These are phyloP conservation scores for Eumaeus atala DNA, from an alignment of 1,140 invertebrate species.

Conservation along the genomic window DNA sequence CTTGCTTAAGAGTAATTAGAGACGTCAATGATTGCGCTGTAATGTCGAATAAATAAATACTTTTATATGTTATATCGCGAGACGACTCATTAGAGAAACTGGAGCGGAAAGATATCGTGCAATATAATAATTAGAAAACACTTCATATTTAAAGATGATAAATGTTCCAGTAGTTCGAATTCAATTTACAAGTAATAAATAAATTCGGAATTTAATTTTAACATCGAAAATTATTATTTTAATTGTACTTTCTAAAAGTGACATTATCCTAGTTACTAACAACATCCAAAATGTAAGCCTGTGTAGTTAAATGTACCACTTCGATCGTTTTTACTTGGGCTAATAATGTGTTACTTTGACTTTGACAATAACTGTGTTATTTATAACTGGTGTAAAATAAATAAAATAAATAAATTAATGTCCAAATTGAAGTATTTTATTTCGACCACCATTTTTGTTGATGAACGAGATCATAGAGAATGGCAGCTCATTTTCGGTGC, in stretches of 20 bases:
- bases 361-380: conserved; percentile 72
- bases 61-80: too few species aligned
- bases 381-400: conserved; percentile 47
- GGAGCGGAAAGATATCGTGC: not conserved
- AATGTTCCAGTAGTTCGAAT: conserved; percentile 6
- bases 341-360: conserved; percentile 59
- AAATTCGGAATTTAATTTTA: not conserved
- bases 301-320: not conserved
- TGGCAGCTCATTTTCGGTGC: too few species aligned
- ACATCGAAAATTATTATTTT: not conserved
- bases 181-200: not conserved
- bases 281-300: conserved; percentile 6
- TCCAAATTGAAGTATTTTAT: conserved; percentile 25
- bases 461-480: too few species aligned
- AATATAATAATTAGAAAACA: not conserved
- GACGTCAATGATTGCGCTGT: too few species aligned
- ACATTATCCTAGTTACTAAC: not conserved
- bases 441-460: not conserved
- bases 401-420: conserved; percentile 54
- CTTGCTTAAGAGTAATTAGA: too few species aligned
- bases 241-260: not conserved
- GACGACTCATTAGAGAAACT: too few species aligned
- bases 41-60: too few species aligned
- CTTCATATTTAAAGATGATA: conserved; percentile 1
- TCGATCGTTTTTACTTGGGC: conserved; percentile 31